Conservation (phyloP, 2,888 invertebrate species). For the Stegophylla sp. region DNA sequence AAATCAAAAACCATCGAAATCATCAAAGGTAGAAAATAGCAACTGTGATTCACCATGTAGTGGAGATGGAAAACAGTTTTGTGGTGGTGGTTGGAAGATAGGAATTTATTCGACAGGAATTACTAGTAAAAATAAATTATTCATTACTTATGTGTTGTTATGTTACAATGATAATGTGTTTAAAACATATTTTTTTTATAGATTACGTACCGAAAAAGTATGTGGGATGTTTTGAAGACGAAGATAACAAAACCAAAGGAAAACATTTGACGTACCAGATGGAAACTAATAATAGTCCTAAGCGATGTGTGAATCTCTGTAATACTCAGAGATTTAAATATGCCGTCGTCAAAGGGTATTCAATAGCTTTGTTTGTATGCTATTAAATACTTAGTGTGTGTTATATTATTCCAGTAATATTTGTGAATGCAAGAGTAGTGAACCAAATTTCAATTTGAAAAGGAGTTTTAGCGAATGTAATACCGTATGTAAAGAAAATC, state of each 20-base stretch:
- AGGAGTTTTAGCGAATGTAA: conserved; percentile 26
- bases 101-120: conserved; percentile 61
- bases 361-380: neutral
- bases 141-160: neutral
- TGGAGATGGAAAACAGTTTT: conserved; percentile 60
- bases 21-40: conserved; percentile 54
- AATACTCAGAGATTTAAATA: conserved; percentile 40
- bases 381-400: neutral
- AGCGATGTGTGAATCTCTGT: conserved; percentile 55
- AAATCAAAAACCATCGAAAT: conserved; percentile 49
- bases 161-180: neutral
- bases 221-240: conserved; percentile 47
- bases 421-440: conserved; percentile 34
- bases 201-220: conserved; percentile 40
- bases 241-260: conserved; percentile 22
- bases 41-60: conserved; percentile 61
- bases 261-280: conserved; percentile 27
- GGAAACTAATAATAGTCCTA: conserved; percentile 48
- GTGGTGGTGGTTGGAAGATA: conserved; percentile 62
- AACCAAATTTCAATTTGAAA: conserved; percentile 23
- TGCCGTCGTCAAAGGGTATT: conserved; percentile 44
- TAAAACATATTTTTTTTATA: conserved; percentile 9
- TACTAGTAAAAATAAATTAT: conserved; percentile 43
- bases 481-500: conserved; percentile 29
- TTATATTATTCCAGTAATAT: conserved; percentile 21